Conservation (phyloP, 2,797 vertebrate genomes). For the Zenarchopterus dispar region DNA sequence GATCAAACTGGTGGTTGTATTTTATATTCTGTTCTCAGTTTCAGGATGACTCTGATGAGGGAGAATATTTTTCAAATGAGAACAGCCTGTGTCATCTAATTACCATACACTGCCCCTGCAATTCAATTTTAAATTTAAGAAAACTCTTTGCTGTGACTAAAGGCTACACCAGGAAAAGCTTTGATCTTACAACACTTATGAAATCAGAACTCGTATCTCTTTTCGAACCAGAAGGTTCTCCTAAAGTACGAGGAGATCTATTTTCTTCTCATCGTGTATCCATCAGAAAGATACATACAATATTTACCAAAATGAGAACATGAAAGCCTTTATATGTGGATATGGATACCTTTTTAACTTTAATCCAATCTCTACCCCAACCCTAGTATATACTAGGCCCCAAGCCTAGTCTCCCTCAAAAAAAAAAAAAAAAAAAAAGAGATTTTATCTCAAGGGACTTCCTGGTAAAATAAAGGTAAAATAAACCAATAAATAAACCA, state of each 20-base stretch:
- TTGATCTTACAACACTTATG: slow-evolving; percentile 18
- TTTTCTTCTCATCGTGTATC: neutral
- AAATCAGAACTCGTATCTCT: slow-evolving; percentile 6
- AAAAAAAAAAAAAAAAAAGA: no score
- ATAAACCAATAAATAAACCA: no score
- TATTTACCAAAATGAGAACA: neutral
- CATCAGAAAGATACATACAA: slow-evolving; percentile 5
- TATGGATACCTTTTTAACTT: neutral
- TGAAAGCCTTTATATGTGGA: neutral
- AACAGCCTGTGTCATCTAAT: slow-evolving; percentile 32
- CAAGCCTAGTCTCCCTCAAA: no score
- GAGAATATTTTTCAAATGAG: slow-evolving; percentile 24
- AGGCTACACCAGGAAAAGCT: slow-evolving; percentile 23
- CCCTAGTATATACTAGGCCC: neutral
- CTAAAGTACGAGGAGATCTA: neutral
- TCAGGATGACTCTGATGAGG: neutral
- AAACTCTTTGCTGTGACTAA: slow-evolving; percentile 27
- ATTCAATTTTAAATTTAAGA: slow-evolving; percentile 52
- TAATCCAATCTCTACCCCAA: neutral
- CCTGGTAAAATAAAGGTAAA: no score
- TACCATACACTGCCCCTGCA: slow-evolving; percentile 13
- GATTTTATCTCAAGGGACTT: no score
- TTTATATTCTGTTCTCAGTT: slow-evolving; percentile 11
- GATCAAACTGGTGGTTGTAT: slow-evolving; percentile 10
- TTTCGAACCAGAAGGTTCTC: slow-evolving; percentile 2